A percentile compares a stretch with the other conserved stretches of the same genome.
Evolutionary conservation across 1,140 invertebrate genomes (phyloP).

Genomic region (Drosophila pruinosa): DNA sequence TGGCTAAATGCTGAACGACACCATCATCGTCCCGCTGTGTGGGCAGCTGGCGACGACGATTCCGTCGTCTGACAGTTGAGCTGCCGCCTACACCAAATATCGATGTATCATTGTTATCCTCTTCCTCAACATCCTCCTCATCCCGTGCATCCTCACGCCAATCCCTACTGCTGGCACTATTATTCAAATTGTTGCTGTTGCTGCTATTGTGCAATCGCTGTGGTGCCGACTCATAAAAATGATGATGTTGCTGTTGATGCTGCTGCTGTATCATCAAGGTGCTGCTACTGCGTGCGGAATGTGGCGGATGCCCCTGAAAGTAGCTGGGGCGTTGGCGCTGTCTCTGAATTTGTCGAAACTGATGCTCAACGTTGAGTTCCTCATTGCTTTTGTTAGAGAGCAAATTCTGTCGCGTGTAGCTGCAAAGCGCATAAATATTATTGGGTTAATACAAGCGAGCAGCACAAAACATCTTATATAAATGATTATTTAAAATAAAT

Average conservation of each 20-base stretch:
- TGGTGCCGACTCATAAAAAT: conserved; percentile 46
- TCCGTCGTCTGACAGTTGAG: conserved; percentile 43
- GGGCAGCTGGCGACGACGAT: conserved; percentile 58
- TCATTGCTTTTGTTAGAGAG: conserved; percentile 89
- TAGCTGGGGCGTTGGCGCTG: conserved; percentile 59
- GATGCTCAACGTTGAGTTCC: conserved; percentile 79
- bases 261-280: conserved; percentile 33
- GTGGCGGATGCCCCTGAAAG: conserved; percentile 37
- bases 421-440: conserved; percentile 83
- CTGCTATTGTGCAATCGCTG: conserved; percentile 46
- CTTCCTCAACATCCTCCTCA: conserved; percentile 64
- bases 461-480: conserved; percentile 12
- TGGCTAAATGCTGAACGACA: conserved; percentile 28
- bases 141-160: conserved; percentile 61
- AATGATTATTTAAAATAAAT: conserved; percentile 15
- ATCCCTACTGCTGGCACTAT: conserved; percentile 60
- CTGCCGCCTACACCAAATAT: conserved; percentile 28
- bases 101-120: conserved; percentile 57
- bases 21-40: conserved; percentile 53
- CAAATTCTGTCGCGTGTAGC: conserved; percentile 93
- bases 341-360: conserved; percentile 55
- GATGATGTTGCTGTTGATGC: conserved; percentile 48
- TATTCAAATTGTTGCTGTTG: conserved; percentile 62
- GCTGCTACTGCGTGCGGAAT: conserved; percentile 34
- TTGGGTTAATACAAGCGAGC: conserved; percentile 68